These are phyloP conservation scores for Hetaerina titia DNA, from an alignment of 2,888 invertebrate species.

Conservation along the genomic window DNA sequence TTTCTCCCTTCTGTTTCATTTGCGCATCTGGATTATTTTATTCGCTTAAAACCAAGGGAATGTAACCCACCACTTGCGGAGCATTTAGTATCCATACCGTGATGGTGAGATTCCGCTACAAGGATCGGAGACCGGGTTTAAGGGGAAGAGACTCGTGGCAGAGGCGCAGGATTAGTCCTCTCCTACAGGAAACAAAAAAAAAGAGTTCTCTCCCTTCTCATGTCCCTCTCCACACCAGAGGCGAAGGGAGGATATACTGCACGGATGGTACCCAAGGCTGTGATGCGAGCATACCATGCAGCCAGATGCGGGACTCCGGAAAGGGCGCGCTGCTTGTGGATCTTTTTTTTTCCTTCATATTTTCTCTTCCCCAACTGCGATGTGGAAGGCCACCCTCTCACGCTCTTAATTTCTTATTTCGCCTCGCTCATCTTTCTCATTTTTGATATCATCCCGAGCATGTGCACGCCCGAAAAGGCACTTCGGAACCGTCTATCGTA, in stretches of 20 bases:
- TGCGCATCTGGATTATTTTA: no score
- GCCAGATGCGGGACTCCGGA: slow-evolving; percentile 9
- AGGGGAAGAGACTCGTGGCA: background rate
- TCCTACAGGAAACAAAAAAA: background rate
- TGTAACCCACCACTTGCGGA: no score
- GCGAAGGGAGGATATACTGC: background rate
- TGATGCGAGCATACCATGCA: slow-evolving; percentile 4
- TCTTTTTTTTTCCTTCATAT: background rate
- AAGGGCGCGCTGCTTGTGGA: background rate
- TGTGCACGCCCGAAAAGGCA: background rate
- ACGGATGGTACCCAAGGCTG: background rate
- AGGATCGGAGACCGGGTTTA: background rate
- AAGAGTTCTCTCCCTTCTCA: no score
- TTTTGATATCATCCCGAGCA: background rate
- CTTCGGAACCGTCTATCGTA: background rate
- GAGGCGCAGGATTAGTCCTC: background rate
- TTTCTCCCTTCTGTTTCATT: no score
- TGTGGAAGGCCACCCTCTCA: slow-evolving; percentile 6
- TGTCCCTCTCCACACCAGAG: background rate
- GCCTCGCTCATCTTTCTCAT: background rate
- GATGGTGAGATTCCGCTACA: background rate
- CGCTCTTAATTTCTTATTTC: background rate
- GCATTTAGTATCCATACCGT: no score
- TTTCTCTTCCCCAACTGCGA: no score
- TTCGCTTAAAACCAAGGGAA: no score